These are phyloP conservation scores for Acanthisitta chloris DNA, from an alignment of 2,113 vertebrate species.

Conservation along the genomic window DNA sequence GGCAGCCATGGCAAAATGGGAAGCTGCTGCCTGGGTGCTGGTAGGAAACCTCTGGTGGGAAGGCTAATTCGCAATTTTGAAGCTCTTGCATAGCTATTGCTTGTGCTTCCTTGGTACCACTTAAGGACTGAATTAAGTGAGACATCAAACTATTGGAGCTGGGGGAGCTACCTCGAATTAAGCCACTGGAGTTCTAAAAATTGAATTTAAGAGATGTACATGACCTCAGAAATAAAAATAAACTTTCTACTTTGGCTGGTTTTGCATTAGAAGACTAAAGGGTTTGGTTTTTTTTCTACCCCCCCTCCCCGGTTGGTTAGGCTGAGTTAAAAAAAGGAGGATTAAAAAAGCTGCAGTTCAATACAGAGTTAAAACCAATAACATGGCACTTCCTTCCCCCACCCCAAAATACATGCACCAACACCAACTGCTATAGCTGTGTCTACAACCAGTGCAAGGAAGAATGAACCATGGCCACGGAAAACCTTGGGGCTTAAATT, in stretches of 20 bases:
- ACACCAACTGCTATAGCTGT: neutral
- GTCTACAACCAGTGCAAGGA: neutral
- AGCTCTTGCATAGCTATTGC: neutral
- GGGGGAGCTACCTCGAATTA: neutral
- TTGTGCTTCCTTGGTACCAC: neutral
- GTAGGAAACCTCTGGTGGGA: neutral
- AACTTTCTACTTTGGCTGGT: constrained; percentile 32
- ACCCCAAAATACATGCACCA: neutral
- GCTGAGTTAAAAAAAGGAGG: neutral
- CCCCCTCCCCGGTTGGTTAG: neutral
- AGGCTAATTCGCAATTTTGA: neutral
- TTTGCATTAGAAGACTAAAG: constrained; percentile 19
- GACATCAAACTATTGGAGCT: neutral
- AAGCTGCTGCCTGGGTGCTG: neutral
- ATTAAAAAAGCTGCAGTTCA: neutral
- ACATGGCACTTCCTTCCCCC: neutral
- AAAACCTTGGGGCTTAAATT: neutral
- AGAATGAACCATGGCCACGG: neutral
- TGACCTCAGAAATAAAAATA: constrained; percentile 52
- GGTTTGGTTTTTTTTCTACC: neutral
- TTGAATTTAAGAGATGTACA: constrained; percentile 35
- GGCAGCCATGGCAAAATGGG: neutral
- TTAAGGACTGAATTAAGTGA: neutral
- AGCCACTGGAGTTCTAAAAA: constrained; percentile 14
- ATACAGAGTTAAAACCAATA: neutral